A percentile compares a stretch with the other conserved stretches of the same genome.
These are phyloP conservation scores for Apotomis betuletana DNA, from an alignment of 2,888 invertebrate species.

Conservation along the genomic window DNA sequence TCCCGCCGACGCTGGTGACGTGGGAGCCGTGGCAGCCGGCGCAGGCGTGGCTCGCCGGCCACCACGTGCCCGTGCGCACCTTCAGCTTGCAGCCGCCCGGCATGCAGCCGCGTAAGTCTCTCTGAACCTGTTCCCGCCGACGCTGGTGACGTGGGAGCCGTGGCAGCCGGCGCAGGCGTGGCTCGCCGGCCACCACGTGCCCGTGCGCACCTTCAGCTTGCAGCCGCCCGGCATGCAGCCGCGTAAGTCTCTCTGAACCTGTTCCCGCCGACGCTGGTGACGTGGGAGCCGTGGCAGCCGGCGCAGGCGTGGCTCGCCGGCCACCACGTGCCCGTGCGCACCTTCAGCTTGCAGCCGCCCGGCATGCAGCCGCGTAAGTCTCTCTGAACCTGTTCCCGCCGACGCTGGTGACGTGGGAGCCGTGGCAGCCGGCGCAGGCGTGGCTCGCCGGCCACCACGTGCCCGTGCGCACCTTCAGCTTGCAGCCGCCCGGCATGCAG, in stretches of 20 bases:
- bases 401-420: slow-evolving; percentile 93
- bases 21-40: slow-evolving; percentile 91
- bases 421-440: slow-evolving; percentile 87
- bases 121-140: slow-evolving; percentile 97
- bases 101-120: slow-evolving; percentile 94
- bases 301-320: slow-evolving; percentile 92
- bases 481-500: slow-evolving; percentile 95
- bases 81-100: slow-evolving; percentile 92
- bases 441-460: slow-evolving; percentile 90
- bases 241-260: too few relatives aligned
- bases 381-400: slow-evolving; percentile 98
- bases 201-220: slow-evolving; percentile 86
- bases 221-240: slow-evolving; percentile 95
- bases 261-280: slow-evolving; percentile 95
- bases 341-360: slow-evolving; percentile 91
- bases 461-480: slow-evolving; percentile 85
- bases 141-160: slow-evolving; percentile 93
- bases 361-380: slow-evolving; percentile 95
- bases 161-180: slow-evolving; percentile 89
- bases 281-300: slow-evolving; percentile 91
- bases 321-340: slow-evolving; percentile 83
- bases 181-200: slow-evolving; percentile 87
- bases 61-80: slow-evolving; percentile 84
- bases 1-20: slow-evolving; percentile 94
- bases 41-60: slow-evolving; percentile 90